A percentile compares a stretch with the other conserved stretches of the same genome.
Evolutionary conservation across 2,888 invertebrate species (phyloP).

Genomic region (Andrena bucephala): DNA sequence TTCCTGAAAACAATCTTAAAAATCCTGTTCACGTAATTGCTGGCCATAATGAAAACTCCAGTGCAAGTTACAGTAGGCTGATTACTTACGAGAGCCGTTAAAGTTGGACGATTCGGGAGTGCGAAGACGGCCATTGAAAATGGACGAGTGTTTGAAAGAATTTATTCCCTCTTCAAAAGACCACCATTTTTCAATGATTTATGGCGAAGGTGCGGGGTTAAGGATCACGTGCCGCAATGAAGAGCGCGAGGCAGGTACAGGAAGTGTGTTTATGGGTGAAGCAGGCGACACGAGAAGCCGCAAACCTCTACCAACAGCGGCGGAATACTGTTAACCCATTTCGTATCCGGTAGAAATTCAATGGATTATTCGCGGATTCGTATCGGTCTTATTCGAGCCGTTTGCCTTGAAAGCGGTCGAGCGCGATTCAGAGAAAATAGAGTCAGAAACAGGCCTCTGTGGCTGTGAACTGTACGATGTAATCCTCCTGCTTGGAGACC

Average conservation of each 20-base stretch:
- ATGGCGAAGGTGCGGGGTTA: neutral
- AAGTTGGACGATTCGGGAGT: neutral
- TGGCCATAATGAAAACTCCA: neutral
- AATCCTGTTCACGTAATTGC: conserved; percentile 1
- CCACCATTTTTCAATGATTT: neutral
- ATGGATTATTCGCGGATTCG: conserved; percentile 23
- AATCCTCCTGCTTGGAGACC: neutral
- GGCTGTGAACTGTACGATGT: neutral
- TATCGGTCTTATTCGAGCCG: conserved; percentile 20
- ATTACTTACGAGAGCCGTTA: neutral
- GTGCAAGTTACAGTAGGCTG: neutral
- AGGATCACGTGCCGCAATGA: conserved; percentile 14
- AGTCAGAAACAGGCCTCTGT: too few relatives aligned
- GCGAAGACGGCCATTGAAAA: neutral
- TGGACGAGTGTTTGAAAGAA: neutral
- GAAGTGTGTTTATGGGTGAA: conserved; percentile 39
- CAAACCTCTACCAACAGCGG: conserved; percentile 32
- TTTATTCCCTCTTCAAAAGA: neutral
- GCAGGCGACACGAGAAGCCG: conserved; percentile 33
- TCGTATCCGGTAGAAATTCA: conserved; percentile 41
- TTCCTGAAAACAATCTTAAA: conserved; percentile 27
- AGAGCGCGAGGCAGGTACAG: conserved; percentile 6
- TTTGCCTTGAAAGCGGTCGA: conserved; percentile 15
- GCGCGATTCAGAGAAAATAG: conserved; percentile 21
- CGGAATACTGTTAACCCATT: conserved; percentile 40